These are phyloP conservation scores for Chloroceryle aenea DNA, from an alignment of 2,113 vertebrate genomes.

Conservation along the genomic window DNA sequence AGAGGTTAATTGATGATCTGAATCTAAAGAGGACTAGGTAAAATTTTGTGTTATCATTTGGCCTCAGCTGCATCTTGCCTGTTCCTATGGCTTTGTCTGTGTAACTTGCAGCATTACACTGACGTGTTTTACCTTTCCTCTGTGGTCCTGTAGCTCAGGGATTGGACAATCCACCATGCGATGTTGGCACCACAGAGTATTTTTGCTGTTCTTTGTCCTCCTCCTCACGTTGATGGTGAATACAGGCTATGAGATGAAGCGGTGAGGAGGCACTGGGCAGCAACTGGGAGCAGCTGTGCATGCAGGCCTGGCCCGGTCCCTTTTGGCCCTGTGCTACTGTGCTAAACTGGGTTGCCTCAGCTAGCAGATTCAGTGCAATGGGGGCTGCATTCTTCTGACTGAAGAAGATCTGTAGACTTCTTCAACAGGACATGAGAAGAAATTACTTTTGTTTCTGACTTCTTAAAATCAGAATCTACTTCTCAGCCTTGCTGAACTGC, in stretches of 20 bases:
- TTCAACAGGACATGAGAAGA: neutral
- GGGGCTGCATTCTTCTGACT: neutral
- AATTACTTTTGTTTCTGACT: neutral
- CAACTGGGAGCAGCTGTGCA: neutral
- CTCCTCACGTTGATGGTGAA: neutral
- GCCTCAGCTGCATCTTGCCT: neutral
- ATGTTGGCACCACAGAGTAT: neutral
- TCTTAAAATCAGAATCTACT: neutral
- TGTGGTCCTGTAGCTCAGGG: too few relatives aligned
- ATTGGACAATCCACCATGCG: neutral
- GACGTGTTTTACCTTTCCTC: neutral
- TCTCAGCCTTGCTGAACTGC: neutral
- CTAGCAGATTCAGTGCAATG: neutral
- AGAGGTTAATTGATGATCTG: neutral
- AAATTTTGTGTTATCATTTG: neutral
- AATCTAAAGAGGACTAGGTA: neutral
- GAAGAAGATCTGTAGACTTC: neutral
- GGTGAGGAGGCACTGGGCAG: neutral
- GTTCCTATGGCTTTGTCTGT: fast-evolving
- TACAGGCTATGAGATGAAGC: fast-evolving
- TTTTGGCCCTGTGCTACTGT: neutral
- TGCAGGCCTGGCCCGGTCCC: neutral
- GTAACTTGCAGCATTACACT: neutral
- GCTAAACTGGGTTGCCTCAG: fast-evolving
- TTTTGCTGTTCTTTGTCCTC: neutral